Percentiles rank a stretch among this genome's conserved stretches.
Evolutionary conservation across 2,113 vertebrate genomes (phyloP).

Genomic region (Mesitornis unicolor): DNA sequence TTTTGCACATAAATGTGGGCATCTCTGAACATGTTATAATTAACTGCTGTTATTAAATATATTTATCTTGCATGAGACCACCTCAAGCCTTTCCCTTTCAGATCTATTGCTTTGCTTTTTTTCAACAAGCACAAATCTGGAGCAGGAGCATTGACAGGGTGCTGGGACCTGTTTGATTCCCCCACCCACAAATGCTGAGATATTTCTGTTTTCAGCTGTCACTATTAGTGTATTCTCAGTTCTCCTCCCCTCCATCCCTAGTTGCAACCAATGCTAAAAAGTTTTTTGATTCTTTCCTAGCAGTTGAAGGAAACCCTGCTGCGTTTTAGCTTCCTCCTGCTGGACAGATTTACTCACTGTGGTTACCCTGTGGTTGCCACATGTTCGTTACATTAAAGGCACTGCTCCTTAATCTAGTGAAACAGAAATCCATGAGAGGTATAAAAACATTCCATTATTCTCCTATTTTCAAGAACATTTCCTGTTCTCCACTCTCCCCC

Average conservation of each 20-base stretch:
- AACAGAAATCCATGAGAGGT: constrained; percentile 20
- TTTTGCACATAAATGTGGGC: neutral
- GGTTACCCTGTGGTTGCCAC: constrained; percentile 44
- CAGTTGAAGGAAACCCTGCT: constrained; percentile 17
- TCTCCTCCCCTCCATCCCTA: neutral
- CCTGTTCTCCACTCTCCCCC: neutral
- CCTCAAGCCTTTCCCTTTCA: neutral
- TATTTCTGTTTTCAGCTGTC: constrained; percentile 43
- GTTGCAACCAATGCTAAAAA: neutral
- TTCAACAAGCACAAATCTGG: neutral
- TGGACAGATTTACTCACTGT: constrained; percentile 52
- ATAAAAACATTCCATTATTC: neutral
- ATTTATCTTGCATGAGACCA: neutral
- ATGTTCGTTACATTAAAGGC: constrained; percentile 43
- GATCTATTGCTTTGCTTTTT: neutral
- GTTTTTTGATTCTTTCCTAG: neutral
- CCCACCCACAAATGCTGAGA: neutral
- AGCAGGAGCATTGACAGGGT: neutral
- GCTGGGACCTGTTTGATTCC: neutral
- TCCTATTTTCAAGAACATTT: neutral
- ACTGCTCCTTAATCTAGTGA: constrained; percentile 9
- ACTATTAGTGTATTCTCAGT: constrained; percentile 22
- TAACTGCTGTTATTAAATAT: neutral
- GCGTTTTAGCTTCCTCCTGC: constrained; percentile 22
- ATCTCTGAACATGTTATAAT: neutral